A percentile compares a stretch with the other conserved stretches of the same genome.
Conservation (phyloP, 2,888 invertebrate species). For the Pristionchus mayeri region DNA sequence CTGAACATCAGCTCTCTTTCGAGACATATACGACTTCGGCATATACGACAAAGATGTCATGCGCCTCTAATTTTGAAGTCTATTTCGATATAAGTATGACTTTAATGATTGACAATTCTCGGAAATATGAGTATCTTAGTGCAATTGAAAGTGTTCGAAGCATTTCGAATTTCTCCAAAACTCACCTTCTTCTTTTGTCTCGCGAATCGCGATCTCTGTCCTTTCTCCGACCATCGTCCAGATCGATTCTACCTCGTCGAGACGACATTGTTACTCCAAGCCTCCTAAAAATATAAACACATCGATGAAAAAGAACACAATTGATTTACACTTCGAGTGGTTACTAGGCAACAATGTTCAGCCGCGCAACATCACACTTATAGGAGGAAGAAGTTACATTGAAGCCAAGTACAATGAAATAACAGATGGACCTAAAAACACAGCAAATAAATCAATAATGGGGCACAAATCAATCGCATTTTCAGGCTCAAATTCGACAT, state of each 20-base stretch:
- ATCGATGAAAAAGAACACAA: neutral
- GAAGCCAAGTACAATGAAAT: neutral
- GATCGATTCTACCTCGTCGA: slow-evolving; percentile 62
- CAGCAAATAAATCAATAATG: neutral
- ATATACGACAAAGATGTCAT: no score
- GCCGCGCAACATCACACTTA: neutral
- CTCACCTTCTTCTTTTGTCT: slow-evolving; percentile 47
- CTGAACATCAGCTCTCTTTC: no score
- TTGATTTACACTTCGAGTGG: neutral
- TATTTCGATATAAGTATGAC: neutral
- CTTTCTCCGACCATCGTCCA: slow-evolving; percentile 59
- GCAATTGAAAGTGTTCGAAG: neutral
- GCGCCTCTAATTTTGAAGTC: no score
- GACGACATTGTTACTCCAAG: slow-evolving; percentile 61
- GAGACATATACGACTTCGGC: no score
- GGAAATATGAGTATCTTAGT: neutral
- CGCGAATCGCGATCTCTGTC: slow-evolving; percentile 60
- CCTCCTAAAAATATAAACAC: neutral
- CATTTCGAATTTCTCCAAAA: neutral
- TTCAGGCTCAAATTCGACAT: neutral
- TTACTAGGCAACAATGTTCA: slow-evolving; percentile 30
- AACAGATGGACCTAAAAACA: neutral
- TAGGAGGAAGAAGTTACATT: neutral
- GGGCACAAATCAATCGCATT: neutral
- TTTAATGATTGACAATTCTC: neutral